Evolutionary conservation across 2,113 vertebrate genomes (phyloP).

Genomic region (Tylochromis polylepis): DNA sequence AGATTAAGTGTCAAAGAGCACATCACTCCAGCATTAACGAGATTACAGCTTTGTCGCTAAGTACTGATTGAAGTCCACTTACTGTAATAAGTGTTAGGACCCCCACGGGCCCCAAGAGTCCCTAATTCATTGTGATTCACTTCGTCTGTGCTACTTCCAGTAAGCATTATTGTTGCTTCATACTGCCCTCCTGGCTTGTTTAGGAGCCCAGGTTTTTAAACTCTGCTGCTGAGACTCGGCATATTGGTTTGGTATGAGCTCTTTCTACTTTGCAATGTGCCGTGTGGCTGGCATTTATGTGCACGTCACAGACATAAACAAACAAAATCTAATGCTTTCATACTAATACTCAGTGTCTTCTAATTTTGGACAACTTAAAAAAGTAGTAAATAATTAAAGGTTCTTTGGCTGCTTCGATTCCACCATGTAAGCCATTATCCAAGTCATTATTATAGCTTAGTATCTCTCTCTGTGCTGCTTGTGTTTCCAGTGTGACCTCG

Average conservation of each 20-base stretch:
- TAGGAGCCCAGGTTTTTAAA: background rate
- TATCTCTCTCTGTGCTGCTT: background rate
- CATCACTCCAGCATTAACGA: background rate
- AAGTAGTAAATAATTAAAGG: background rate
- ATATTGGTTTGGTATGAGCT: background rate
- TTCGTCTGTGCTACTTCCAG: background rate
- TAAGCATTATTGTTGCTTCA: background rate
- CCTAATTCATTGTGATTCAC: too few species aligned
- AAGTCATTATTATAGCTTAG: background rate
- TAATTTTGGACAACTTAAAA: background rate
- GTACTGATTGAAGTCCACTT: background rate
- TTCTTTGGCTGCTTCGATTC: background rate
- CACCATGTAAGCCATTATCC: background rate
- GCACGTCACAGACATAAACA: background rate
- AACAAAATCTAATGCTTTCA: background rate
- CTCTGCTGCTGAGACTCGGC: background rate
- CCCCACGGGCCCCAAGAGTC: background rate
- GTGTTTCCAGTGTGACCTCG: background rate
- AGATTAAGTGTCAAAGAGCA: background rate
- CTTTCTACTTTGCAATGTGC: background rate
- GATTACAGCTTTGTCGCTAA: background rate
- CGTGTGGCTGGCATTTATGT: background rate
- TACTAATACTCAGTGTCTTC: background rate
- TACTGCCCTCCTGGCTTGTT: background rate
- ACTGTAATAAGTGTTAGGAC: background rate